Percentiles rank a stretch among this genome's conserved stretches.
phyloP scores from a whole-genome alignment of 2,888 invertebrate species.

The Idaea straminata region DNA sequence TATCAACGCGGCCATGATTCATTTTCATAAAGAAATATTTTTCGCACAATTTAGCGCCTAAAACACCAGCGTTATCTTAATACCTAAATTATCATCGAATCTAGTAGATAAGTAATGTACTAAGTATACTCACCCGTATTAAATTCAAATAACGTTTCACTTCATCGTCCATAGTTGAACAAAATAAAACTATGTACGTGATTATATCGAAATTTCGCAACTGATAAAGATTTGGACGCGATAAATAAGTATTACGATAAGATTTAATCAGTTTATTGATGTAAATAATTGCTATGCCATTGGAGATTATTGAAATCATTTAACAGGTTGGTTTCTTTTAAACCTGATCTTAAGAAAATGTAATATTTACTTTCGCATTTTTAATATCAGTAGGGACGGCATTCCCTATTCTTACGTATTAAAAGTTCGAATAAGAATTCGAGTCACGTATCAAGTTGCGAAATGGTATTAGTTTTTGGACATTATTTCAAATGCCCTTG shows the following conservation, averaged over 20 bases:
- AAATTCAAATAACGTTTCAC: not conserved
- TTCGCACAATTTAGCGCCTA: not conserved
- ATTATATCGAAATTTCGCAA: not conserved
- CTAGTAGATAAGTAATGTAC: not conserved
- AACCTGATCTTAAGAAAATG: too few relatives aligned
- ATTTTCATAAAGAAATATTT: not conserved
- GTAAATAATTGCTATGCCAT: not conserved
- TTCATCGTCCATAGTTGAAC: not conserved
- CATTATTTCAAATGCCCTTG: too few relatives aligned
- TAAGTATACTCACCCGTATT: not conserved
- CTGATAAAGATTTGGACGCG: not conserved
- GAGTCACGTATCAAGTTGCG: too few relatives aligned
- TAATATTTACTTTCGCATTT: too few relatives aligned
- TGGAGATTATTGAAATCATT: not conserved
- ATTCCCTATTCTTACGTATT: too few relatives aligned
- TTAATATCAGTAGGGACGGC: too few relatives aligned
- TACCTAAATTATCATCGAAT: not conserved
- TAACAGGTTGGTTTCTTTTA: too few relatives aligned
- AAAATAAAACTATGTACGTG: not conserved
- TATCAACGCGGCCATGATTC: not conserved
- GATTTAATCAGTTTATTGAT: not conserved
- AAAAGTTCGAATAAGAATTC: too few relatives aligned
- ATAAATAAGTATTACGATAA: not conserved
- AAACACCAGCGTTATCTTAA: not conserved
- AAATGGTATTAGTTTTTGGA: too few relatives aligned